Conservation (phyloP, 2,797 vertebrate species). For the Chelmon rostratus region DNA sequence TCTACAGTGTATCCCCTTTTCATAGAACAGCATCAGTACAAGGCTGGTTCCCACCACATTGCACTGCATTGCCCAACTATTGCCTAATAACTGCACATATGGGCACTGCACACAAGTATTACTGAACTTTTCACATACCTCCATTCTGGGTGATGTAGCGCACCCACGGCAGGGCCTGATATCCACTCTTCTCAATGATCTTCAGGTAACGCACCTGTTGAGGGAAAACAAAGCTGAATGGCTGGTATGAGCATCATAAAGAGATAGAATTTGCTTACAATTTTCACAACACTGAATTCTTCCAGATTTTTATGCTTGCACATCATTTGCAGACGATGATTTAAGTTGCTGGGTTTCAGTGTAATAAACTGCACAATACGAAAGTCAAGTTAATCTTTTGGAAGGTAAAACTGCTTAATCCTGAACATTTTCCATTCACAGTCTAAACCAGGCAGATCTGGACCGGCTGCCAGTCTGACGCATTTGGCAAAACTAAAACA, state of each 20-base stretch:
- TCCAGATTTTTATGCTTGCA: neutral
- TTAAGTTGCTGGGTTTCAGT: neutral
- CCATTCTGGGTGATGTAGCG: conserved; percentile 98
- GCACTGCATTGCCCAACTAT: conserved; percentile 82
- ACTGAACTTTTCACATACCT: conserved; percentile 84
- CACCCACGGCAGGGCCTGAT: conserved; percentile 96
- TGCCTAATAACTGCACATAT: conserved; percentile 81
- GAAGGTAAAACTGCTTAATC: too few species aligned
- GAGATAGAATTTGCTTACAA: neutral
- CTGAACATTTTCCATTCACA: neutral
- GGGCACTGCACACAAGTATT: conserved; percentile 52
- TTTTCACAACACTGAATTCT: neutral
- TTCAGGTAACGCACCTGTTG: conserved; percentile 95
- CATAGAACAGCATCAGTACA: conserved; percentile 69
- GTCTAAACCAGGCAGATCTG: too few species aligned
- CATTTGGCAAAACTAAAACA: too few species aligned
- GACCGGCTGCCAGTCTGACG: too few species aligned
- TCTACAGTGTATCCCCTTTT: conserved; percentile 79
- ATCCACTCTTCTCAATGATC: conserved; percentile 98
- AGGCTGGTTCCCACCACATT: conserved; percentile 77
- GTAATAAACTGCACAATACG: neutral
- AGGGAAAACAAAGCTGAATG: neutral
- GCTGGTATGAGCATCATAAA: neutral
- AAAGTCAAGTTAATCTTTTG: neutral
- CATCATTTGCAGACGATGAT: neutral